Evolutionary conservation across 2,797 vertebrate species (phyloP), one percentile per base, ranked within the genome.

Genomic region (Anguilla anguilla): DNA sequence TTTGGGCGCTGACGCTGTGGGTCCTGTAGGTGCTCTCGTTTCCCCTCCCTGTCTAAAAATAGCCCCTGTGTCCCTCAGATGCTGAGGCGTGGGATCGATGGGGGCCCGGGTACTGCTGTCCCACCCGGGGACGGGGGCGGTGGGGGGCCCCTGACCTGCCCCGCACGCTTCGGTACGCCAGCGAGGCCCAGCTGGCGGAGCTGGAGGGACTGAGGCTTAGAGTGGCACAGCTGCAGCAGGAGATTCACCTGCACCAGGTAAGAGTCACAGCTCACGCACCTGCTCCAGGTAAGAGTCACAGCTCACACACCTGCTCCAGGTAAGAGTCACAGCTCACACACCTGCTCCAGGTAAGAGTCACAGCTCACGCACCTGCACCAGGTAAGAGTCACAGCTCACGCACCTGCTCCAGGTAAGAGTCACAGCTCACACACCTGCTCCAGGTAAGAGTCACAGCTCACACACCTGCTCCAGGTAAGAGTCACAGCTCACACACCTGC

Each of bases 81-180:
- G 93, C 92, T 92, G 94, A 95, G 90, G 93, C 92, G 85, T 95
- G 94, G 95, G 93, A 95, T 93, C 92, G 89, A 93, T 92, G 94
- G 93, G 92, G 92, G 91, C 93, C 94, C 25, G 94, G 91, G 46
- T 90, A 89, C 86, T 91, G 94, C 84, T 94, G 94, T 92, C 92
- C 93, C 17, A 11, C 86, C 53, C 91, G 87, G 86, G 87, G 85
- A 86, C 91, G 89, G 82, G 67, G 88, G 35, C 87, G 82, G 53
- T 88, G 87, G 93, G 88, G 86, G 79, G 86, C 92, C 49, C 77
- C 84, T 3, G 81, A 87, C 39, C 89, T 95, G 86, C 94, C 94
- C 69, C 91, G 88, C 11, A 89, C 93, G 6, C 25, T 97, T 89
- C 91, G 87, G 17, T 97, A 96, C 90, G 91, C 46, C 49, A 91